phyloP scores from a whole-genome alignment of 2,113 vertebrate species.

The Petaurus breviceps region DNA sequence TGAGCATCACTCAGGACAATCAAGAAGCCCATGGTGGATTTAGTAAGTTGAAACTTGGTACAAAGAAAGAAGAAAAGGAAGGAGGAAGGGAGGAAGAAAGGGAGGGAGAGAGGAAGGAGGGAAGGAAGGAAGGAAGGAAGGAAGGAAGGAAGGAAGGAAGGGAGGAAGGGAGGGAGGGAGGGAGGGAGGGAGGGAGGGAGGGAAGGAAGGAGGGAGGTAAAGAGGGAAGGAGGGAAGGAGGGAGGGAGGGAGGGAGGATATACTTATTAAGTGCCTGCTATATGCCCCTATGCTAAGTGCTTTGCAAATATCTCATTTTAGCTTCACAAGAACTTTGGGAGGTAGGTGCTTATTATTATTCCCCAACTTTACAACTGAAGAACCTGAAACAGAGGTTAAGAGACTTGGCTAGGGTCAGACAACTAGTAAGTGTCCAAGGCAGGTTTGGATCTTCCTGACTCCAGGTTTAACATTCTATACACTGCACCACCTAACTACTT shows the following conservation, averaged over 20 bases:
- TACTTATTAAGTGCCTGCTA: not conserved
- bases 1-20: too few relatives aligned
- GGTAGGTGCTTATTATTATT: not conserved
- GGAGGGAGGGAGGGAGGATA: not conserved
- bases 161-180: too few relatives aligned
- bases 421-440: not conserved
- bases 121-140: accelerated
- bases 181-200: too few relatives aligned
- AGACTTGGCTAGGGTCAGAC: too few relatives aligned
- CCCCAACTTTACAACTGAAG: not conserved
- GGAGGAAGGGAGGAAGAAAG: too few relatives aligned
- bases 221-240: too few relatives aligned
- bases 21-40: too few relatives aligned
- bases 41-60: too few relatives aligned
- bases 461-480: not conserved
- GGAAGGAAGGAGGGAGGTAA: too few relatives aligned
- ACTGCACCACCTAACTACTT: not conserved
- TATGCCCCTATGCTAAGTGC: not conserved
- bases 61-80: not conserved
- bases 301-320: not conserved
- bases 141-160: too few relatives aligned
- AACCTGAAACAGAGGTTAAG: not conserved
- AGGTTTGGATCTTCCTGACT: not conserved
- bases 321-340: not conserved
- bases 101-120: not conserved